Evolutionary conservation across 2,888 invertebrate species (phyloP).

Genomic region (Pseudococcus viburni): DNA sequence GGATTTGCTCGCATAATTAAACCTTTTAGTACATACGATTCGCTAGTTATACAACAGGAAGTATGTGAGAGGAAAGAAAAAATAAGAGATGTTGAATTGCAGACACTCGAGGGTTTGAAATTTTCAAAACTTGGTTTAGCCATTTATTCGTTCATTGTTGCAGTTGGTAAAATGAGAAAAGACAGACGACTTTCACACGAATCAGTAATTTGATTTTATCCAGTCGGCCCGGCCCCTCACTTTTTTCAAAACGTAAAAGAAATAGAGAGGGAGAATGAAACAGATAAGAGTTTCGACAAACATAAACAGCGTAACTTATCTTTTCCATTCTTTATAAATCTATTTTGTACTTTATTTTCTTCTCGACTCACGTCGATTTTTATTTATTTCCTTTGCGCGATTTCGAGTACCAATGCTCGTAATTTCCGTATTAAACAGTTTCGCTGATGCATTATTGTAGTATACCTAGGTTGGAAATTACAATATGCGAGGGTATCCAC

Average conservation of each 20-base stretch:
- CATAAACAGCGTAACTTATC: conserved; percentile 53
- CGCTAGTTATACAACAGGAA: not conserved
- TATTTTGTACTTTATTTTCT: conserved; percentile 19
- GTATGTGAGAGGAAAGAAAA: not conserved
- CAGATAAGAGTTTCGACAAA: conserved; percentile 53
- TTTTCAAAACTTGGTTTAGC: conserved; percentile 18
- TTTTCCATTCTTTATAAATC: conserved; percentile 24
- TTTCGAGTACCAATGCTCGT: not conserved
- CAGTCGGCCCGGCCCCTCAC: not conserved
- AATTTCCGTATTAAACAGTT: conserved; percentile 22
- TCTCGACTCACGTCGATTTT: conserved; percentile 15
- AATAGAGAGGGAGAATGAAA: not conserved
- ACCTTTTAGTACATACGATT: not conserved
- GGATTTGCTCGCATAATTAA: not conserved
- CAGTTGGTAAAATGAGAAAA: conserved; percentile 22
- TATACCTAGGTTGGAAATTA: not conserved
- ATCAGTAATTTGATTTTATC: conserved; percentile 59
- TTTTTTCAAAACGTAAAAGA: not conserved
- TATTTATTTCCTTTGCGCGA: conserved; percentile 21
- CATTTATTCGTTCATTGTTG: not conserved
- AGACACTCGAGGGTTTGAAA: not conserved
- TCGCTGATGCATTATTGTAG: not conserved
- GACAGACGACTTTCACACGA: conserved; percentile 52
- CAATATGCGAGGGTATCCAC: not conserved
- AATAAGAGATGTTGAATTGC: not conserved